Conservation (phyloP, 2,113 vertebrate genomes). For the Sminthopsis crassicaudata region DNA sequence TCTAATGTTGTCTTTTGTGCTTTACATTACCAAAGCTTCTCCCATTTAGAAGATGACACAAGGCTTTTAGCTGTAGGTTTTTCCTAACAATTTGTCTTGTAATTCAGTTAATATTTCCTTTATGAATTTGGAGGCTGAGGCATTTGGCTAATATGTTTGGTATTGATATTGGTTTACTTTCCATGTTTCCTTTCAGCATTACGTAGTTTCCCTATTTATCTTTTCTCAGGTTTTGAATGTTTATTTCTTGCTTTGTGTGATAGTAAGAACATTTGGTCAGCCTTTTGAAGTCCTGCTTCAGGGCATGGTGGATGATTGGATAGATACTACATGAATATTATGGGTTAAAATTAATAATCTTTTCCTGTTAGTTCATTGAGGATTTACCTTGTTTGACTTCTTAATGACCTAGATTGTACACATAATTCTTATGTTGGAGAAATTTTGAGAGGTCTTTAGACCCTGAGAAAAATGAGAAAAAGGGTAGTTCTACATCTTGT, state of each 20-base stretch:
- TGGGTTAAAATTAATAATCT: background rate
- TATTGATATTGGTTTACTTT: no score
- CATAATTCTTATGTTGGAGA: background rate
- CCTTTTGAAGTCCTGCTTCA: no score
- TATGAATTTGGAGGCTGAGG: no score
- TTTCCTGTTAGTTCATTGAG: background rate
- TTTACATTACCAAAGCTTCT: background rate
- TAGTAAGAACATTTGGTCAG: no score
- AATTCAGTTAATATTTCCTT: no score
- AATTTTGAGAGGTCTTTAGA: background rate
- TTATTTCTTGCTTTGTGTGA: no score
- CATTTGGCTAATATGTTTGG: no score
- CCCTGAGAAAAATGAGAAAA: background rate
- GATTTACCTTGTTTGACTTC: background rate
- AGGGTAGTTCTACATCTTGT: background rate
- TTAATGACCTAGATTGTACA: background rate
- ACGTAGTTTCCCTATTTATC: no score
- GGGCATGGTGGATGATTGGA: no score
- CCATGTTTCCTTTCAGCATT: no score
- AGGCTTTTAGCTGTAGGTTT: background rate
- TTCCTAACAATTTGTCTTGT: background rate
- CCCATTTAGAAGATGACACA: background rate
- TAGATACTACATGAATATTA: background rate
- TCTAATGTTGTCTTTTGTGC: background rate
- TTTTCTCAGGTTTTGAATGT: no score